phyloP scores from a whole-genome alignment of 2,888 invertebrate species.

The Drosophila anomalata region DNA sequence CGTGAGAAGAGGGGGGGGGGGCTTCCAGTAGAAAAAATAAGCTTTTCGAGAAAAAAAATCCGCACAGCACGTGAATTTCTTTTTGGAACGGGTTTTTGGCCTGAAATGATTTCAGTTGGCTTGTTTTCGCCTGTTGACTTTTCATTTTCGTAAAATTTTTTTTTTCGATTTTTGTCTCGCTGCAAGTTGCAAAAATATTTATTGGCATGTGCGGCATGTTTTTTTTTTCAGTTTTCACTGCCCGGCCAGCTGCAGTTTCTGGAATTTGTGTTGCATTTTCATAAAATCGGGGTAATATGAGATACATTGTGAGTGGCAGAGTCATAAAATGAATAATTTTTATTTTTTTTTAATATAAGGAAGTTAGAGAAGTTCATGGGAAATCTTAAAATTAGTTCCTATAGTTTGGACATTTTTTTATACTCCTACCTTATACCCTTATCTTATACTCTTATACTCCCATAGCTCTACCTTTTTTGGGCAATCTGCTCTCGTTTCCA shows the following conservation, averaged over 20 bases:
- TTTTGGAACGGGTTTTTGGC: constrained; percentile 67
- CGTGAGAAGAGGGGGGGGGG: neutral
- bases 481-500: constrained; percentile 25
- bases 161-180: constrained; percentile 32
- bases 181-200: constrained; percentile 48
- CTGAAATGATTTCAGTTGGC: constrained; percentile 49
- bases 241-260: constrained; percentile 54
- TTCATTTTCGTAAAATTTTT: constrained; percentile 59
- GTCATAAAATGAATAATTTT: neutral
- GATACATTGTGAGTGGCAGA: neutral
- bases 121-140: constrained; percentile 43
- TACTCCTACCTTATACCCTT: too few species aligned
- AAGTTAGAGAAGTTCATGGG: neutral
- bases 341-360: neutral
- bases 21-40: neutral
- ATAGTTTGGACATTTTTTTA: neutral
- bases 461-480: constrained; percentile 1
- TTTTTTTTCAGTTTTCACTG: constrained; percentile 34
- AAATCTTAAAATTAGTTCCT: neutral
- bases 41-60: constrained; percentile 24
- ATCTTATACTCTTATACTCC: neutral
- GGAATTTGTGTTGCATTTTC: constrained; percentile 51
- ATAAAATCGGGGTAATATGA: constrained; percentile 20
- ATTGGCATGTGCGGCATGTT: constrained; percentile 35
- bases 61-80: constrained; percentile 70